phyloP scores from a whole-genome alignment of 2,113 vertebrate genomes.

The Genyomyrus donnyi region DNA sequence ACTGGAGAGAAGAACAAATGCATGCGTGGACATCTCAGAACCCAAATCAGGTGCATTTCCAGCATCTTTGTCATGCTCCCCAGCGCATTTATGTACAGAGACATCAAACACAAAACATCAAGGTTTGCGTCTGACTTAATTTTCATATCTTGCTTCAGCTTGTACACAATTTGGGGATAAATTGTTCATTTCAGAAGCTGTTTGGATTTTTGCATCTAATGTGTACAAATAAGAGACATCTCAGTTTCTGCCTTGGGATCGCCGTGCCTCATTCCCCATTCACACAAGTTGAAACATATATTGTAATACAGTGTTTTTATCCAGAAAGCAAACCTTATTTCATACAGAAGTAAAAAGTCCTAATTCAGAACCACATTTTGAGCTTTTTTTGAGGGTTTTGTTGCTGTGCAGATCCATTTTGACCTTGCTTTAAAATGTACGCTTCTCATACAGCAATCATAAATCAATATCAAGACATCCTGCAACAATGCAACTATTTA shows the following conservation, averaged over 20 bases:
- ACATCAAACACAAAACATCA: neutral
- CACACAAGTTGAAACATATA: neutral
- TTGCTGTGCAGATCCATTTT: neutral
- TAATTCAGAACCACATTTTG: neutral
- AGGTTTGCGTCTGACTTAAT: neutral
- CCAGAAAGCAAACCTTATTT: neutral
- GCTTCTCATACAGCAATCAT: neutral
- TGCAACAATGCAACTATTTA: neutral
- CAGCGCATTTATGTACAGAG: neutral
- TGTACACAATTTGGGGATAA: neutral
- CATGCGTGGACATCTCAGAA: neutral
- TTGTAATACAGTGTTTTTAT: neutral
- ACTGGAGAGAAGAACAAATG: neutral
- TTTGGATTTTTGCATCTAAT: neutral
- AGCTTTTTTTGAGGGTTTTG: neutral
- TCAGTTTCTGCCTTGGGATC: neutral
- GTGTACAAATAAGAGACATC: neutral
- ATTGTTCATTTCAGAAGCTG: neutral
- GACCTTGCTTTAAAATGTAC: neutral
- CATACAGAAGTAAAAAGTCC: neutral
- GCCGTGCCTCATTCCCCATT: neutral
- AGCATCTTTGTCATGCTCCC: neutral
- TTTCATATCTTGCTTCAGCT: neutral
- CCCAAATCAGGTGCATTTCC: neutral
- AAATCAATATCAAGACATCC: neutral